Evolutionary conservation across 2,888 invertebrate species (phyloP).

Genomic region (Conops quadrifasciatus): DNA sequence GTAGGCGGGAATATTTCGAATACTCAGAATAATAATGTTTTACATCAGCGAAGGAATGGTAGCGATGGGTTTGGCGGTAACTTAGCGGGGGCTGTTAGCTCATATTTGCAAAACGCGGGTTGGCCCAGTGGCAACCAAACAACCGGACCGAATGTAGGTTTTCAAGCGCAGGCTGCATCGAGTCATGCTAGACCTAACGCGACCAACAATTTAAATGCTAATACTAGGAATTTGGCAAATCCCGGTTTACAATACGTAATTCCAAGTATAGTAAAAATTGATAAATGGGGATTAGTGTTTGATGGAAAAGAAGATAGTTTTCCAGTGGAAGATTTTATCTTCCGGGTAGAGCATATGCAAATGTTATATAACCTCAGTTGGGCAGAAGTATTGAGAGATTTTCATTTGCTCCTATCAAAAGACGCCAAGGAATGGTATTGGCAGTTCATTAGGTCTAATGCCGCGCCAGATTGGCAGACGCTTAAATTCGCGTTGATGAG

Average conservation of each 20-base stretch:
- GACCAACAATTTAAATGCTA: neutral
- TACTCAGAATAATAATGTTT: too few species aligned
- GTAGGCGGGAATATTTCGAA: too few species aligned
- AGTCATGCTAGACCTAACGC: neutral
- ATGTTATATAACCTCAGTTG: neutral
- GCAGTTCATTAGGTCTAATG: neutral
- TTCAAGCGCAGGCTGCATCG: neutral
- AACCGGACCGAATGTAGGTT: neutral
- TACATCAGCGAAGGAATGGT: too few species aligned
- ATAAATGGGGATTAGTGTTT: conserved; percentile 18
- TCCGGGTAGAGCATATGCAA: conserved; percentile 13
- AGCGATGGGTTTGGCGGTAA: too few species aligned
- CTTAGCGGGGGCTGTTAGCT: too few species aligned
- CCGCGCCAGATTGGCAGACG: neutral
- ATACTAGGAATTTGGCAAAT: neutral
- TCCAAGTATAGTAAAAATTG: neutral
- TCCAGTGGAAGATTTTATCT: conserved; percentile 18
- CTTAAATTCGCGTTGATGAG: neutral
- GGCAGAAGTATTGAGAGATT: neutral
- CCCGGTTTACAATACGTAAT: neutral
- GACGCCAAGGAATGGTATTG: conserved; percentile 21
- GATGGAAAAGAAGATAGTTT: neutral
- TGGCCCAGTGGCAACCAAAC: neutral
- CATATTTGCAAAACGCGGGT: too few species aligned
- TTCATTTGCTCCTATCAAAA: neutral